A percentile compares a stretch with the other conserved stretches of the same genome.
Evolutionary conservation across 2,888 invertebrate species (phyloP).

Genomic region (Andrena chrysosceles): DNA sequence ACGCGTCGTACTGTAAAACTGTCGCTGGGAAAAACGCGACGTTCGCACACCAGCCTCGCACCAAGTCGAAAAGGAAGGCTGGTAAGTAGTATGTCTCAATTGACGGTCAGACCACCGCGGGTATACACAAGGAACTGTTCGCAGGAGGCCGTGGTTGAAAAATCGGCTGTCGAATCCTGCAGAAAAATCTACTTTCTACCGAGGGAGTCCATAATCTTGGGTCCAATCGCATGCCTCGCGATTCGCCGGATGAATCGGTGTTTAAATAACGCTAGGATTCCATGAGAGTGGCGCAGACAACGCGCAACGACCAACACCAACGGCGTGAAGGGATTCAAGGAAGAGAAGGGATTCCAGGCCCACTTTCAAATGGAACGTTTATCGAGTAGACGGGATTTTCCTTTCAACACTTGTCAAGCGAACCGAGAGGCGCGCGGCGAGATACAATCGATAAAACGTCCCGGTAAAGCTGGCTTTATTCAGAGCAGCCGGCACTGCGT

Average conservation of each 20-base stretch:
- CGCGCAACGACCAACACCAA: neutral
- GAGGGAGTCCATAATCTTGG: neutral
- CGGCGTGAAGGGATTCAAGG: neutral
- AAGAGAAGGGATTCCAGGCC: slow-evolving; percentile 36
- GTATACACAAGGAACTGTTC: slow-evolving; percentile 44
- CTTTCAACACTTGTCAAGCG: slow-evolving; percentile 33
- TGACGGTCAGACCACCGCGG: slow-evolving; percentile 29
- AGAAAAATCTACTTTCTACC: slow-evolving; percentile 35
- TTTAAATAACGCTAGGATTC: slow-evolving; percentile 36
- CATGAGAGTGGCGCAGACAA: slow-evolving; percentile 10
- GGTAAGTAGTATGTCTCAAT: slow-evolving; percentile 6
- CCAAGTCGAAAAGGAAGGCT: neutral
- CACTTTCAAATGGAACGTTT: slow-evolving; percentile 20
- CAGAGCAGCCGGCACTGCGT: neutral
- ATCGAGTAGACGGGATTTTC: slow-evolving; percentile 20
- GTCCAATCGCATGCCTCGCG: slow-evolving; percentile 15
- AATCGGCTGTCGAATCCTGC: slow-evolving; percentile 37
- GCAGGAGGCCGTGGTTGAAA: slow-evolving; percentile 14
- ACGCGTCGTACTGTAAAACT: neutral
- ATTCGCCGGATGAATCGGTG: slow-evolving; percentile 32
- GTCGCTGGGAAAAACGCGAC: neutral
- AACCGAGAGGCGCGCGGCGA: neutral
- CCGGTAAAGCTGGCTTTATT: neutral
- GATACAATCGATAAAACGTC: neutral
- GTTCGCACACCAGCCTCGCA: neutral